Base-by-base conservation (phyloP, 2,888 invertebrate species). In the Lasioglossum zephyrum region DNA sequence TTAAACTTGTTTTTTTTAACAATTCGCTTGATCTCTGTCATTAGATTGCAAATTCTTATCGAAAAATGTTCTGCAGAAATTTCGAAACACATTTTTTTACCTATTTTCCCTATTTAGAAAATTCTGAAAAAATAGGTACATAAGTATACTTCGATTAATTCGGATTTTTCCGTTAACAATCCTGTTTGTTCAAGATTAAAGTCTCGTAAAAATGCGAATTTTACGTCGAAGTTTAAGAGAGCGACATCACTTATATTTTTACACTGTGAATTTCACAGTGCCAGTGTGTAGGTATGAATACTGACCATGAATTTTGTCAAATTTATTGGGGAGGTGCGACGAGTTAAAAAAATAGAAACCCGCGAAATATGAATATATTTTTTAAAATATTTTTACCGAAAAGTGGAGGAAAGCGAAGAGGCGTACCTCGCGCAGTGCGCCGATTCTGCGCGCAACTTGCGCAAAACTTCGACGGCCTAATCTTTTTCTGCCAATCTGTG, bases 401-500 rank as follows among this genome's bases (percentile, higher is more conserved):
- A 53, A n/a, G 22, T 3, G 53, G 53, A 22, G 22, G 22, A 53
- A 53, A 22, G 22, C 8, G 53, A 22, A 1, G 5, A 47, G 4
- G 47, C 47, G 47, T 16, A 16, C 4, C 16, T 47, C 47, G 4
- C 47, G 18, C 47, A 49, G 22, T 53, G 22, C 53, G 53, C 53
- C 53, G 53, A 26, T 13, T 16, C 26, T 60, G 26, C 26, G 13
- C 36, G 16, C 77, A 77, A 53, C 63, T 73, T 75, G 41, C 8
- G 8, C 41, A 0, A 11, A 44, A 44, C 44, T 78, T 81, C 26
- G n/a, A 13, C 72, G 22, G 53, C 31, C 76, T 69, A 77, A 47
- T 60, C 60, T 73, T 57, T 63, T 79, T 82, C 73, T 13, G 41
- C 69, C 13, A 39, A 44, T 77, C 81, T 44, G 73, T 60, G 39